Conservation (phyloP, 2,888 invertebrate genomes). For the Hirudinaria manillensis region DNA sequence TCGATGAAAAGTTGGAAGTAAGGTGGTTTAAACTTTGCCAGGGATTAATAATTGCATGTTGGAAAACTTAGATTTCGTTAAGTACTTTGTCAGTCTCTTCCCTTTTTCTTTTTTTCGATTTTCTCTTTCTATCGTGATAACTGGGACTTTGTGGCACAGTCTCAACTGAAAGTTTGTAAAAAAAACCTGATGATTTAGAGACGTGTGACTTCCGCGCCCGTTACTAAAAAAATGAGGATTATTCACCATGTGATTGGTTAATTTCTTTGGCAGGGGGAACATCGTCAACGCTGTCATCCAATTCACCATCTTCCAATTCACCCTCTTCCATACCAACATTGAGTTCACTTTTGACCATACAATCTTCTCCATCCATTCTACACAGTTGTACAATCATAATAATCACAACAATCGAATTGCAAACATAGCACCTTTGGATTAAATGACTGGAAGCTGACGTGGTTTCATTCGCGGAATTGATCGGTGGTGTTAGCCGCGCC, state of each 20-base stretch:
- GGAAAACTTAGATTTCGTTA: not conserved
- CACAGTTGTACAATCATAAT: not conserved
- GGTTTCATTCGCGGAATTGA: not conserved
- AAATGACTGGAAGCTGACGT: constrained; percentile 1
- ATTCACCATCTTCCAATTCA: constrained; percentile 33
- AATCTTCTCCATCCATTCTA: constrained; percentile 5
- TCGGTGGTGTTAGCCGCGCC: not conserved
- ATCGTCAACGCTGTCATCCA: constrained; percentile 30
- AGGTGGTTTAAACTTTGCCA: no score
- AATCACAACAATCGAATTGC: not conserved
- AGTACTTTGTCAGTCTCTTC: not conserved
- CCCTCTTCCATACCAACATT: constrained; percentile 28
- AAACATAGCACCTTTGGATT: no score
- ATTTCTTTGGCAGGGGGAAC: not conserved
- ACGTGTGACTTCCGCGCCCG: not conserved
- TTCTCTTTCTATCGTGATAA: constrained; percentile 9
- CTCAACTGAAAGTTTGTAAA: not conserved
- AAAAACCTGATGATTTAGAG: not conserved
- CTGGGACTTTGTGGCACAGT: not conserved
- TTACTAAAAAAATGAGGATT: not conserved
- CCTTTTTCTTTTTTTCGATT: constrained; percentile 14
- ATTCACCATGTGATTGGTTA: not conserved
- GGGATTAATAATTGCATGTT: no score
- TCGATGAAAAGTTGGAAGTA: no score
- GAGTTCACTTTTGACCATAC: not conserved